phyloP scores from a whole-genome alignment of 2,888 invertebrate genomes.

The Amiota minor region DNA sequence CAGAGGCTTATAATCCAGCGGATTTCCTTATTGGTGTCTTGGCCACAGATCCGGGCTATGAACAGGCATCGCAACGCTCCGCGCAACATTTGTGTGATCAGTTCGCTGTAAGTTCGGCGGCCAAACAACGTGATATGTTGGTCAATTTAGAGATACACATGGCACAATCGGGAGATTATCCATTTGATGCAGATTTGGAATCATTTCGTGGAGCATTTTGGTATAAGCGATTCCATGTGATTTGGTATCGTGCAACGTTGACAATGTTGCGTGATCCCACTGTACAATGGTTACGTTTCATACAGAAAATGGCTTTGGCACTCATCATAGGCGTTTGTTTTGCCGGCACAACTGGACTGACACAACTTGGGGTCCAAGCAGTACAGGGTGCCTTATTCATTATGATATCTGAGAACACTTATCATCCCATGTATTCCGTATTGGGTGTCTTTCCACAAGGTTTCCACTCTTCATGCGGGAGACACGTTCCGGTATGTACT shows the following conservation, averaged over 20 bases:
- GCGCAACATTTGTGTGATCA: constrained; percentile 84
- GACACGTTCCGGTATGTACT: constrained; percentile 86
- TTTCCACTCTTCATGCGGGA: constrained; percentile 86
- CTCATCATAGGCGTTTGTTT: constrained; percentile 89
- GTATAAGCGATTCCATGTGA: constrained; percentile 82
- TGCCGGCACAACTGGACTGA: constrained; percentile 80
- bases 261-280: constrained; percentile 86
- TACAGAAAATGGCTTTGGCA: constrained; percentile 87
- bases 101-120: constrained; percentile 84
- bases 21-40: constrained; percentile 91
- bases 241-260: constrained; percentile 83
- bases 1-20: constrained; percentile 89
- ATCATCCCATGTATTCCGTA: constrained; percentile 92
- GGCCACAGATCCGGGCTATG: constrained; percentile 85
- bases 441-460: constrained; percentile 87
- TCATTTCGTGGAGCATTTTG: constrained; percentile 78
- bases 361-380: constrained; percentile 89
- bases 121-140: constrained; percentile 83
- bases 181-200: constrained; percentile 69
- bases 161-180: constrained; percentile 75
- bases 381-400: constrained; percentile 91
- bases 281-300: constrained; percentile 82
- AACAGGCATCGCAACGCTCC: constrained; percentile 81
- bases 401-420: constrained; percentile 91
- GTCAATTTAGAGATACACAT: constrained; percentile 83